Evolutionary conservation across 2,113 vertebrate genomes (phyloP).

Genomic region (Lasiurus cinereus): DNA sequence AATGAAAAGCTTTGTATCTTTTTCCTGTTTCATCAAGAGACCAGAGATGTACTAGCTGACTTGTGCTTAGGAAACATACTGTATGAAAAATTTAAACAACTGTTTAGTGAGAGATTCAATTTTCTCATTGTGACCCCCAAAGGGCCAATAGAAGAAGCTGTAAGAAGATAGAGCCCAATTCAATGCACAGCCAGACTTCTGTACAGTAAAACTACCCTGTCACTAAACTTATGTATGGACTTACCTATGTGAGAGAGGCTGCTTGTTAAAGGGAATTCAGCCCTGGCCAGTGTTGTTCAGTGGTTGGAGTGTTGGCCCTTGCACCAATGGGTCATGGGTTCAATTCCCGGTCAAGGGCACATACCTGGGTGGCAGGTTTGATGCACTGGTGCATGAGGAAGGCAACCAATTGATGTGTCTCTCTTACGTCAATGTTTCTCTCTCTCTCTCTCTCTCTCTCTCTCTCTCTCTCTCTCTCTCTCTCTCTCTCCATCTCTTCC

Average conservation of each 20-base stretch:
- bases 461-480: too few relatives aligned
- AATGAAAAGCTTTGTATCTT: slow-evolving; percentile 3
- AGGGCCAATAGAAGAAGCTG: background rate
- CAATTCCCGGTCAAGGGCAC: too few relatives aligned
- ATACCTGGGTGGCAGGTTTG: too few relatives aligned
- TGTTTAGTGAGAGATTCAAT: background rate
- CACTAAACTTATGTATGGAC: background rate
- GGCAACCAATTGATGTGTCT: too few relatives aligned
- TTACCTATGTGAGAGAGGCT: background rate
- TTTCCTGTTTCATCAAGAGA: background rate
- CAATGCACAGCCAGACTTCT: background rate
- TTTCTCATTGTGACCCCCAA: background rate
- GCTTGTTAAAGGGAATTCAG: slow-evolving; percentile 35
- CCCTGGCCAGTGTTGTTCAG: too few relatives aligned
- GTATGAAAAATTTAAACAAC: background rate
- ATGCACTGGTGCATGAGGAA: too few relatives aligned
- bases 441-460: too few relatives aligned
- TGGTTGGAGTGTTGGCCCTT: too few relatives aligned
- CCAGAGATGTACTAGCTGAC: background rate
- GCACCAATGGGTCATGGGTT: too few relatives aligned
- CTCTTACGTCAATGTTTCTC: too few relatives aligned
- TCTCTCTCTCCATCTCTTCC: too few relatives aligned
- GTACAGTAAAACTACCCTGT: background rate
- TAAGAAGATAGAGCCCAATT: background rate
- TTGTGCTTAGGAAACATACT: background rate